Conservation (phyloP, 2,797 vertebrate species). For the Anabas testudineus region DNA sequence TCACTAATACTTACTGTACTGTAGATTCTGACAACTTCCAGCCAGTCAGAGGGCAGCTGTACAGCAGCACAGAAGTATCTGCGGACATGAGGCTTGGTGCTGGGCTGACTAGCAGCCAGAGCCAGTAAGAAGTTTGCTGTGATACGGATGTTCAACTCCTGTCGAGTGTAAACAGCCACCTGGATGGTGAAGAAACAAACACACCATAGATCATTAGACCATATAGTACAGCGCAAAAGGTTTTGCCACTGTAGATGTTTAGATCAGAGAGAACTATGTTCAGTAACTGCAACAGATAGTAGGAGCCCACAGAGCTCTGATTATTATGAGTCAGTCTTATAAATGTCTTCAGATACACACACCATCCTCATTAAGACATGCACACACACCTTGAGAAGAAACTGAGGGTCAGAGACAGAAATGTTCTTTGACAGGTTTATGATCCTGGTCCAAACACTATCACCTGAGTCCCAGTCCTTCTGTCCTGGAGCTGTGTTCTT, state of each 20-base stretch:
- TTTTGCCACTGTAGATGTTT: too few relatives aligned
- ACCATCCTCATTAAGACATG: not conserved
- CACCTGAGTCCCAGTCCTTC: conserved; percentile 64
- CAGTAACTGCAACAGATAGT: too few relatives aligned
- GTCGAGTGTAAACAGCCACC: conserved; percentile 90
- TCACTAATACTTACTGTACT: conserved; percentile 67
- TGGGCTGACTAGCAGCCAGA: conserved; percentile 82
- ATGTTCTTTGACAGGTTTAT: conserved; percentile 77
- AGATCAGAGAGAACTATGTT: too few relatives aligned
- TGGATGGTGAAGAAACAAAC: conserved; percentile 52
- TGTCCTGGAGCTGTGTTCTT: conserved; percentile 68
- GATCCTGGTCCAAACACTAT: conserved; percentile 73
- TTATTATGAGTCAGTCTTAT: too few relatives aligned
- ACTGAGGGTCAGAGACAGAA: conserved; percentile 86
- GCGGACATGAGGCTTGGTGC: conserved; percentile 86
- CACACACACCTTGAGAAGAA: conserved; percentile 89
- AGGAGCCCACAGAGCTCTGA: too few relatives aligned
- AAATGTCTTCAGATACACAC: not conserved
- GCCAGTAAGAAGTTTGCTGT: conserved; percentile 89
- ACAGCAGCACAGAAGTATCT: conserved; percentile 89
- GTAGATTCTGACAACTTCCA: conserved; percentile 88
- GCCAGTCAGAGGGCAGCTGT: conserved; percentile 92
- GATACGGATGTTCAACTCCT: conserved; percentile 89
- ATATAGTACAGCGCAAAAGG: too few relatives aligned
- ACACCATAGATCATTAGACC: not conserved